Base-by-base conservation (phyloP, 2,113 vertebrate genomes). In the Anarrhichthys ocellatus region DNA sequence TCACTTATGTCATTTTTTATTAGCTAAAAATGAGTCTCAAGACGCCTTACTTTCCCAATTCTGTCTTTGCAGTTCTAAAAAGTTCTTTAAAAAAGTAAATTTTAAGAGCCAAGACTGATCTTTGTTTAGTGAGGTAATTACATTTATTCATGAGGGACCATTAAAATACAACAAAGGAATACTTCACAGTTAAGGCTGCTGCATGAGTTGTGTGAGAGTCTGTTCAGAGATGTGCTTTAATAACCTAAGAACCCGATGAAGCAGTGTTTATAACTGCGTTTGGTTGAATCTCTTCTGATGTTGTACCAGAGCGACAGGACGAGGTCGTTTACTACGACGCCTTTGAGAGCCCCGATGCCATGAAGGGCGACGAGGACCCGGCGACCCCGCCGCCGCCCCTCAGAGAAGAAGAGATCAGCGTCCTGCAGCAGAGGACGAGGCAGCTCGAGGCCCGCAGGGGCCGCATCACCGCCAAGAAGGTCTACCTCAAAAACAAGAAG, bases 401-500 rank as follows among this genome's bases (percentile, higher is more conserved):
- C 76, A 95, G 95, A 86, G 97, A 92, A 0, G 90, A 97, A 27
- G 97, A 99, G 29, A 89, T 98, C 0, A 73, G 93, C 44, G 94
- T 95, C 78, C 95, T 99, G 32, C 97, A 98, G 83, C 97, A 97
- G 91, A 97, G 96, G 93, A 96, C 96, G 0, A 96, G 98, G 29
- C 98, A 99, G 91, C 95, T 99, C 38, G 98, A 99, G 95, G 97
- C 98, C 70, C 96, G 96, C 32, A 94, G 98, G 74, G 98, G 98
- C 22, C 97, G 97, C 73, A 99, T 99, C 95, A 98, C 97, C 48
- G 96, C 98, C 91, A 99, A 99, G 95, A 99, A 97, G 94, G 97
- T 97, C 96, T 99, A 99, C 97, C 98, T 99, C 96, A 98, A 97
- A 95, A 99, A 97, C 92, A 99, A 99, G 94, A 99, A 99, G 97